These are phyloP conservation scores for Zoanthus gigantus DNA, from an alignment of 92 coral and sea anemone species.

Conservation along the genomic window DNA sequence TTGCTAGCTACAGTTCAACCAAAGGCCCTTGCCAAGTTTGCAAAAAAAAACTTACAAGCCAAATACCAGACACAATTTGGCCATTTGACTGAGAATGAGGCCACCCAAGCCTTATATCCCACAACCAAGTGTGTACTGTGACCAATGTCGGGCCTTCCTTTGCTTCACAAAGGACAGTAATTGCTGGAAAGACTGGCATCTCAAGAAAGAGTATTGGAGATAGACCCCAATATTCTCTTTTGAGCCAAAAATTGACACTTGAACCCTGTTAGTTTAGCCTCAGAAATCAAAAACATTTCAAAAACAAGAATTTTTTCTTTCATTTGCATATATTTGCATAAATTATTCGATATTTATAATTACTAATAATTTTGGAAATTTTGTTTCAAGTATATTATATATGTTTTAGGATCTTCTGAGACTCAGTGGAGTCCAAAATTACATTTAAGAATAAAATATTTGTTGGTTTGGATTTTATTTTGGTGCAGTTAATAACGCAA, in stretches of 20 bases:
- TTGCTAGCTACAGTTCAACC: slow-evolving; percentile 44
- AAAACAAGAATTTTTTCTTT: neutral
- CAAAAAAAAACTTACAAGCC: slow-evolving; percentile 35
- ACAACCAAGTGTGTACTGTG: slow-evolving; percentile 58
- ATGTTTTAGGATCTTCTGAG: slow-evolving; percentile 3
- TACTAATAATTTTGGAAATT: neutral
- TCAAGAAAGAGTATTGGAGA: slow-evolving; percentile 40
- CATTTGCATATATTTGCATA: neutral
- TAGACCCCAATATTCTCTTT: neutral
- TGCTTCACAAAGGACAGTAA: slow-evolving; percentile 53
- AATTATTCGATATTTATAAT: neutral
- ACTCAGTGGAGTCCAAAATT: neutral
- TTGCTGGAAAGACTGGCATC: slow-evolving; percentile 47
- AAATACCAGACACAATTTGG: slow-evolving; percentile 5
- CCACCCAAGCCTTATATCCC: slow-evolving; percentile 39
- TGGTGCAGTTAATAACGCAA: neutral
- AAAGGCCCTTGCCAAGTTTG: slow-evolving; percentile 62
- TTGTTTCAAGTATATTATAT: neutral
- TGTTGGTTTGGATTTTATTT: neutral
- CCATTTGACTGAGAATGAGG: slow-evolving; percentile 26
- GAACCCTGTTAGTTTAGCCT: slow-evolving; percentile 15
- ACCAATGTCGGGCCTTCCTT: slow-evolving; percentile 47
- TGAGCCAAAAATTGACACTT: neutral
- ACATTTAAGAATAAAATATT: slow-evolving; percentile 14
- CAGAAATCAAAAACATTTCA: neutral